A percentile compares a stretch with the other conserved stretches of the same genome.
These are phyloP conservation scores for Heterotis niloticus DNA, from an alignment of 2,113 vertebrate species.

Conservation along the genomic window DNA sequence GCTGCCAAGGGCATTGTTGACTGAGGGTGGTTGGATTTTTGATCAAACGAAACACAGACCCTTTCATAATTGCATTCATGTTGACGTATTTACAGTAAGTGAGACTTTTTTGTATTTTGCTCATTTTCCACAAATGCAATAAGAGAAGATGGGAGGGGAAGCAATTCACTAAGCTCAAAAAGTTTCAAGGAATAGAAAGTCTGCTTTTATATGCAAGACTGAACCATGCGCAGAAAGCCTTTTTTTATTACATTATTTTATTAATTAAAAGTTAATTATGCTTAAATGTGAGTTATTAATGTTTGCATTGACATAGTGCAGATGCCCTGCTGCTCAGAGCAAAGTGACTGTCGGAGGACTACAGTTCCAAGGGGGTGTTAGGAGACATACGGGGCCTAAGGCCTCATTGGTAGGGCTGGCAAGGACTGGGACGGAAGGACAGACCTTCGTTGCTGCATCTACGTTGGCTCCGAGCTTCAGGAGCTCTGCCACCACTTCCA, in stretches of 20 bases:
- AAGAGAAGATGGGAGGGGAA: too few relatives aligned
- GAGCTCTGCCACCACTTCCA: constrained; percentile 92
- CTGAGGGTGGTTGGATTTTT: too few relatives aligned
- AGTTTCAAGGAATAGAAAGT: not conserved
- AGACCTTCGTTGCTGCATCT: constrained; percentile 92
- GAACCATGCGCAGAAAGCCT: not conserved
- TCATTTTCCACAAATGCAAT: too few relatives aligned
- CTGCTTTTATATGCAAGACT: not conserved
- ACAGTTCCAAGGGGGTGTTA: too few relatives aligned
- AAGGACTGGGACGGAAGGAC: not conserved
- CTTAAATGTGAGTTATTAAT: constrained; percentile 12
- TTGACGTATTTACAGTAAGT: too few relatives aligned
- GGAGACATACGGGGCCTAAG: not conserved
- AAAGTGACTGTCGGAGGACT: too few relatives aligned
- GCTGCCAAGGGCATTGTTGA: too few relatives aligned
- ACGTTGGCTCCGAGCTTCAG: constrained; percentile 90
- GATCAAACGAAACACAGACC: too few relatives aligned
- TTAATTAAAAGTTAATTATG: not conserved
- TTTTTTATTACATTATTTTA: not conserved
- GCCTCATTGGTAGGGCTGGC: not conserved
- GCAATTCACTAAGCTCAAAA: not conserved
- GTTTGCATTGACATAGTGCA: too few relatives aligned
- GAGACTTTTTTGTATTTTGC: too few relatives aligned
- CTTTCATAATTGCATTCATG: too few relatives aligned
- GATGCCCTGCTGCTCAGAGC: too few relatives aligned